phyloP scores from a whole-genome alignment of 37 sponge, comb jelly and placozoan species.

The Hormiphora californensis region DNA sequence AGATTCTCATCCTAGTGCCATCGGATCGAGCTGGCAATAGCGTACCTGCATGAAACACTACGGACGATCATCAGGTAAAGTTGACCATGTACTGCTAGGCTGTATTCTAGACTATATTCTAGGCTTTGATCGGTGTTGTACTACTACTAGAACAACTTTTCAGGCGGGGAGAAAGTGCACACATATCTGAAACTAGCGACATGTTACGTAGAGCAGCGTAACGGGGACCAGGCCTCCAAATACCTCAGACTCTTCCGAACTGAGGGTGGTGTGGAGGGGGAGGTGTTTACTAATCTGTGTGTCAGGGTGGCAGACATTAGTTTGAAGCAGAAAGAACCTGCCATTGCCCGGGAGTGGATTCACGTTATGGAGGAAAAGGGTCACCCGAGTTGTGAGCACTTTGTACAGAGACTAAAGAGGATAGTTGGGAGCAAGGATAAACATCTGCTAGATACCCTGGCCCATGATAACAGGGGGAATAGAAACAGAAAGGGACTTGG shows the following conservation, averaged over 20 bases:
- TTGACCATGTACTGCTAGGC: neutral
- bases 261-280: neutral
- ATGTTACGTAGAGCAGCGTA: slow-evolving; percentile 14
- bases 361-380: neutral
- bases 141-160: too few species aligned
- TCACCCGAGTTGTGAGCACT: slow-evolving; percentile 29
- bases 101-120: too few species aligned
- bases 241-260: neutral
- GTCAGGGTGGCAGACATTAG: slow-evolving; percentile 18
- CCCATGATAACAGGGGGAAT: neutral
- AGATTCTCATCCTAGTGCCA: slow-evolving; percentile 24
- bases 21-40: slow-evolving; percentile 32
- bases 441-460: neutral
- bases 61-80: neutral
- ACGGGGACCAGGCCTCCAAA: slow-evolving; percentile 12
- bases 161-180: slow-evolving; percentile 48
- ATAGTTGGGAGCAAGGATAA: neutral
- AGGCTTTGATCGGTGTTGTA: too few species aligned
- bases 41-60: slow-evolving; percentile 50
- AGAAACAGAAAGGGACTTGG: neutral
- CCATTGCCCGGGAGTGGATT: slow-evolving; percentile 33
- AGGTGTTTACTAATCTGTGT: neutral
- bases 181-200: slow-evolving; percentile 8
- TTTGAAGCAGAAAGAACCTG: slow-evolving; percentile 10
- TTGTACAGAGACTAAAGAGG: slow-evolving; percentile 32